Evolutionary conservation across 2,797 vertebrate genomes (phyloP).

Genomic region (Acrossocheilus wenchowensis): DNA sequence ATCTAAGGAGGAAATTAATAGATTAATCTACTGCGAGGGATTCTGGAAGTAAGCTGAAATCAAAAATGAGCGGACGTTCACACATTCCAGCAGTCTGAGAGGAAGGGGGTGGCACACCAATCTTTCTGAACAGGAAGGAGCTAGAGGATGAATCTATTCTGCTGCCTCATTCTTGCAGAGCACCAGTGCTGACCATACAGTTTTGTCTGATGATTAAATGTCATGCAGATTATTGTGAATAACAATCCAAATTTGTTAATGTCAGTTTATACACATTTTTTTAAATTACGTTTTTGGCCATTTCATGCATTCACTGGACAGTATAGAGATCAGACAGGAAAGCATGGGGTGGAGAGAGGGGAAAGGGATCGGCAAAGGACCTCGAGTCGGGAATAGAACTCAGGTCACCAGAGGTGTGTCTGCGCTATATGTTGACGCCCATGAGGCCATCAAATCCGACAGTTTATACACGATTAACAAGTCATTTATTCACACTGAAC

Average conservation of each 20-base stretch:
- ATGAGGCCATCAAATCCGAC: not conserved
- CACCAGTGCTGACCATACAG: not conserved
- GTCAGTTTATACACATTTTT: not conserved
- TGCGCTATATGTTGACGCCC: not conserved
- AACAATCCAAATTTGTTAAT: not conserved
- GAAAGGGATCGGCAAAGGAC: not conserved
- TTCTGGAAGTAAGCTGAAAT: not conserved
- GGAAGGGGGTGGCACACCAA: conserved; percentile 35
- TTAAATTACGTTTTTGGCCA: not conserved
- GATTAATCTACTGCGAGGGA: not conserved
- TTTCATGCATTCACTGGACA: not conserved
- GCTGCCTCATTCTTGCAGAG: not conserved
- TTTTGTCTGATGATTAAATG: not conserved
- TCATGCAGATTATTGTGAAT: not conserved
- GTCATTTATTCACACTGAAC: not conserved
- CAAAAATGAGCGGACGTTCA: not conserved
- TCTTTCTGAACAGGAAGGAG: conserved; percentile 49
- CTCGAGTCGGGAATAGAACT: not conserved
- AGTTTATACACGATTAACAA: not conserved
- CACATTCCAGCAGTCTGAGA: conserved; percentile 33
- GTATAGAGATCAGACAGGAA: not conserved
- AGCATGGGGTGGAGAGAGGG: not conserved
- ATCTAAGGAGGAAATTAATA: not conserved
- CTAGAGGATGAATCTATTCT: conserved; percentile 27
- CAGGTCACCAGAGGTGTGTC: not conserved